Evolutionary conservation across 2,113 vertebrate species (phyloP).

Genomic region (Calyptomena viridis): DNA sequence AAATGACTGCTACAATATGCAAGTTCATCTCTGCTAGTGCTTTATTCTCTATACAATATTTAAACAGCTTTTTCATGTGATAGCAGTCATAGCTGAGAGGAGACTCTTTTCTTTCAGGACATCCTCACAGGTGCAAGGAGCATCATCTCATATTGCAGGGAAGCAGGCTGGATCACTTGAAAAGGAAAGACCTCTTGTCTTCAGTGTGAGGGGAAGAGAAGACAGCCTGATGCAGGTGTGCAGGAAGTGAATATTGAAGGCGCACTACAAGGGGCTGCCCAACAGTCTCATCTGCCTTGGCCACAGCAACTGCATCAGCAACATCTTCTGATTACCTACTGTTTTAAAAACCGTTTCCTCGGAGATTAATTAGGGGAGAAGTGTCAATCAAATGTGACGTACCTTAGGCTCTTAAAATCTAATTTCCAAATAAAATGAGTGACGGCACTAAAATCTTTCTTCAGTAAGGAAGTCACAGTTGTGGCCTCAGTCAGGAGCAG

Average conservation of each 20-base stretch:
- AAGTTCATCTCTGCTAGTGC: neutral
- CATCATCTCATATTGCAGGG: fast-evolving
- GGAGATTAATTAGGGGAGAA: neutral
- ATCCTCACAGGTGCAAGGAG: neutral
- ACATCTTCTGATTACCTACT: neutral
- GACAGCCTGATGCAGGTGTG: neutral
- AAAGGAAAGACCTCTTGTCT: neutral
- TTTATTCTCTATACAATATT: neutral
- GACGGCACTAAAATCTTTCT: neutral
- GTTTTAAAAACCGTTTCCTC: neutral
- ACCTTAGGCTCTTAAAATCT: neutral
- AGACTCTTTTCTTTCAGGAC: neutral
- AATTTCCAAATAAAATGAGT: neutral
- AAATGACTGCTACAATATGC: neutral
- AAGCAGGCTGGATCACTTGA: neutral
- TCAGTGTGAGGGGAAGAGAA: neutral
- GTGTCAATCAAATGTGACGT: neutral
- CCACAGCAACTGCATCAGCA: neutral
- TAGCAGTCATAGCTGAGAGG: neutral
- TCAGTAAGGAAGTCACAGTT: neutral
- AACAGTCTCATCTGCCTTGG: neutral
- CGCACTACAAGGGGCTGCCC: neutral
- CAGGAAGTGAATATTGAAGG: neutral
- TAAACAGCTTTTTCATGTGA: neutral
- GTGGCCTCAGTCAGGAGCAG: too few relatives aligned